These are phyloP conservation scores for Pyrrhosoma nymphula DNA, from an alignment of 2,888 invertebrate genomes.

Conservation along the genomic window DNA sequence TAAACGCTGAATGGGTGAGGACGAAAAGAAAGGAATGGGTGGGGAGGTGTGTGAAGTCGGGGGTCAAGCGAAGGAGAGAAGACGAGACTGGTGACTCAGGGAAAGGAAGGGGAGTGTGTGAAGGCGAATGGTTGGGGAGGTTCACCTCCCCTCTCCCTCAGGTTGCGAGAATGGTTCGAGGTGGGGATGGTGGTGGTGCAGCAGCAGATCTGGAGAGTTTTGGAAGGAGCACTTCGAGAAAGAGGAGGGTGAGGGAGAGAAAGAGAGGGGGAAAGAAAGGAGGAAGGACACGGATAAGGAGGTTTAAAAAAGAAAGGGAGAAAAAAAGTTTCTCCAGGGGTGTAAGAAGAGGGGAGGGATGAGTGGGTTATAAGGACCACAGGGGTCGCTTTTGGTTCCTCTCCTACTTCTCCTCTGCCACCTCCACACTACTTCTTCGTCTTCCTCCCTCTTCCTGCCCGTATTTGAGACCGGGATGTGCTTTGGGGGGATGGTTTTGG, in stretches of 20 bases:
- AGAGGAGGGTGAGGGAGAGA: constrained; percentile 17
- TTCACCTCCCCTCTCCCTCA: neutral
- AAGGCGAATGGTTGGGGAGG: neutral
- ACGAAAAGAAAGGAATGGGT: neutral
- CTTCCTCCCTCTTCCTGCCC: neutral
- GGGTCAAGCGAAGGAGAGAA: neutral
- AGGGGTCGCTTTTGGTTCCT: constrained; percentile 60
- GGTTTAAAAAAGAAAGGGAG: neutral
- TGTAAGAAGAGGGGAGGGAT: constrained; percentile 34
- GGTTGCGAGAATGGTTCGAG: constrained; percentile 29
- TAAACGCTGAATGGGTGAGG: constrained; percentile 49
- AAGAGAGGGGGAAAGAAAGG: constrained; percentile 20
- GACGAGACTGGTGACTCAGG: neutral
- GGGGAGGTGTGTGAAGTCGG: neutral
- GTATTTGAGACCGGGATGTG: constrained; percentile 26
- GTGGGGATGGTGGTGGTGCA: neutral
- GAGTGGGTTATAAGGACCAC: constrained; percentile 63
- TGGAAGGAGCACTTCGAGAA: neutral
- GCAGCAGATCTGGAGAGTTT: too few species aligned
- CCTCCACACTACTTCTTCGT: neutral
- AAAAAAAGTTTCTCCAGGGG: neutral
- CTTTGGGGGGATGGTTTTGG: neutral
- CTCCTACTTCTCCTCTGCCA: neutral
- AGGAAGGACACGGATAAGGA: constrained; percentile 10
- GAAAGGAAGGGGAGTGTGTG: neutral